phyloP scores from a whole-genome alignment of 2,888 invertebrate genomes.

The Watsonalla cultraria region DNA sequence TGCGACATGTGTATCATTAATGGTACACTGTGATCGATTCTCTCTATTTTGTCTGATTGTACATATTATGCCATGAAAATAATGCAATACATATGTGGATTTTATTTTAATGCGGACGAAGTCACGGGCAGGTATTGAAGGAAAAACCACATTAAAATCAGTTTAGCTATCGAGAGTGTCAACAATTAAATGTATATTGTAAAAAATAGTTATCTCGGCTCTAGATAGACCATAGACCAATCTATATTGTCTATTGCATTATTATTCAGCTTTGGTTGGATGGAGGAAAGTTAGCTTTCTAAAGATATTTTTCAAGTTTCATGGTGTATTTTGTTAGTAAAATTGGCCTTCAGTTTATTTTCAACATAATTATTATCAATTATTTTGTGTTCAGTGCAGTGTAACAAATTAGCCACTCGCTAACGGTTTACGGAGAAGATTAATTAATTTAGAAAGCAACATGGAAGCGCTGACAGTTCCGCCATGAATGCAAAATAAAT shows the following conservation, averaged over 20 bases:
- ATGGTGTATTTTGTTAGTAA: constrained; percentile 3
- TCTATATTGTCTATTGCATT: constrained; percentile 4
- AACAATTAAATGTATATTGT: no score
- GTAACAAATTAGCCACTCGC: neutral
- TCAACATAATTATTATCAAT: neutral
- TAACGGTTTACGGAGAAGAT: constrained; percentile 6
- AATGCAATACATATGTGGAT: no score
- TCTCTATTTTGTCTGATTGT: no score
- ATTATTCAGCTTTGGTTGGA: constrained; percentile 31
- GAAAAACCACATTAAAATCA: no score
- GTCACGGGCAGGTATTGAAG: no score
- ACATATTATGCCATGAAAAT: no score
- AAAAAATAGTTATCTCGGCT: neutral
- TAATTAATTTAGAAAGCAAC: constrained; percentile 72
- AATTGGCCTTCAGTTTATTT: constrained; percentile 8
- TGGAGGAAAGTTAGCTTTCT: constrained; percentile 69
- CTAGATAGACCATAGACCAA: constrained; percentile 26
- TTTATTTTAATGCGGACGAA: no score
- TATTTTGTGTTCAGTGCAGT: constrained; percentile 1
- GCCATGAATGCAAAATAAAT: constrained; percentile 80
- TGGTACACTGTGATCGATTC: no score
- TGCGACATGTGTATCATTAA: no score
- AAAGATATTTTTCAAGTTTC: constrained; percentile 47
- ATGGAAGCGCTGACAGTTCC: constrained; percentile 80
- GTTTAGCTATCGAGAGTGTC: no score